These are phyloP conservation scores for Arnoldichthys spilopterus DNA, from an alignment of 2,797 vertebrate species.

Conservation along the genomic window DNA sequence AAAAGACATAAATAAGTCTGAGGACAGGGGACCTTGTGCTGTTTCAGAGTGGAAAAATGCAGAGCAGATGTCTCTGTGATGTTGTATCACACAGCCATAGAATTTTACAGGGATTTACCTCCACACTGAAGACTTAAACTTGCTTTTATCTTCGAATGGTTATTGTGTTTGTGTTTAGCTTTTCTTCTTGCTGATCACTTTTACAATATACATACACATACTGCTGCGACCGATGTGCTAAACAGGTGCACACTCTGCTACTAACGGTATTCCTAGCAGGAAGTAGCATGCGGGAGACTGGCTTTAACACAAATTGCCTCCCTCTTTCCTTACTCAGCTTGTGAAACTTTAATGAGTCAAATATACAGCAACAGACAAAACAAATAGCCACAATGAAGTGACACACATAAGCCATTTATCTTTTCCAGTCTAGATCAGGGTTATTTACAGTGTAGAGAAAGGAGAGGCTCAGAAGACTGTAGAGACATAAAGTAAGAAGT, in stretches of 20 bases:
- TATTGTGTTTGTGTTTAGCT: not conserved
- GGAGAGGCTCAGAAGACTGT: constrained; percentile 1
- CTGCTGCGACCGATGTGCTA: not conserved
- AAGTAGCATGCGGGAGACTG: constrained; percentile 10
- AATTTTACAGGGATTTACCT: constrained; percentile 42
- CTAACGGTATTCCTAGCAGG: constrained; percentile 1
- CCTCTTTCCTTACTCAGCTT: constrained; percentile 48
- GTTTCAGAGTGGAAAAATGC: constrained; percentile 59
- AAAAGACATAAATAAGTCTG: constrained; percentile 53
- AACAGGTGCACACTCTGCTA: not conserved
- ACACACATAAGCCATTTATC: constrained; percentile 67
- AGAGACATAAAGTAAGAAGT: constrained; percentile 19
- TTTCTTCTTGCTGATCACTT: not conserved
- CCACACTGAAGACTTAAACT: not conserved
- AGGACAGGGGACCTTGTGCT: constrained; percentile 42
- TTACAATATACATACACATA: not conserved
- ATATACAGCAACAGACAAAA: constrained; percentile 63
- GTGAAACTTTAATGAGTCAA: constrained; percentile 68
- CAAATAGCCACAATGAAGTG: constrained; percentile 68
- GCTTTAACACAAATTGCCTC: constrained; percentile 47
- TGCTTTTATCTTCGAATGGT: not conserved
- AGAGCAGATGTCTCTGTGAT: constrained; percentile 61
- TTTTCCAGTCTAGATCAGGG: constrained; percentile 41
- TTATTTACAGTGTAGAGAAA: constrained; percentile 62
- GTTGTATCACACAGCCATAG: constrained; percentile 50